Conservation (phyloP, 2,113 vertebrate species). For the Paradisaea rubra region DNA sequence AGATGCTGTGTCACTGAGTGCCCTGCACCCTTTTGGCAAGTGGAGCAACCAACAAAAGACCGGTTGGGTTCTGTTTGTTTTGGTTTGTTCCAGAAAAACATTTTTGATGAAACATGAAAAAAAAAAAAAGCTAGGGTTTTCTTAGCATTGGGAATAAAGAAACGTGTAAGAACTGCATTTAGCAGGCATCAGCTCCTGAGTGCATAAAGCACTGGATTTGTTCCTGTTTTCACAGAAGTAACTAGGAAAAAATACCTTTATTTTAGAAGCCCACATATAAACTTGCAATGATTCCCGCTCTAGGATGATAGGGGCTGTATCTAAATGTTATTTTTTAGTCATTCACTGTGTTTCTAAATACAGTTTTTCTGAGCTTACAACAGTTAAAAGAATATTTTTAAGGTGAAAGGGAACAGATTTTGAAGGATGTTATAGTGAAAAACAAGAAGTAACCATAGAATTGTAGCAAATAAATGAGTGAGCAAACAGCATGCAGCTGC, state of each 20-base stretch:
- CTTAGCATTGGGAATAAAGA: not conserved
- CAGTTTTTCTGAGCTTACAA: not conserved
- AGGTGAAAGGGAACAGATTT: not conserved
- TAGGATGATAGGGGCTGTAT: not conserved
- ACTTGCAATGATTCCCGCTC: not conserved
- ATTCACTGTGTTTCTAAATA: not conserved
- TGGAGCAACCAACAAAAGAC: not conserved
- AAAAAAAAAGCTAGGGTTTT: not conserved
- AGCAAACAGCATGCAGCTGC: not conserved
- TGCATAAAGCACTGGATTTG: not conserved
- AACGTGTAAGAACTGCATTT: not conserved
- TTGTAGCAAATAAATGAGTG: not conserved
- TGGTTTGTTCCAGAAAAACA: slow-evolving; percentile 33
- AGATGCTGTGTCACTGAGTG: slow-evolving; percentile 15
- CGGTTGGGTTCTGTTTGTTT: slow-evolving; percentile 26
- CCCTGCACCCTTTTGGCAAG: slow-evolving; percentile 1
- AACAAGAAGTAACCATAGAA: not conserved
- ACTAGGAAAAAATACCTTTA: not conserved
- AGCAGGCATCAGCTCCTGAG: not conserved
- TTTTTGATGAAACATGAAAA: not conserved
- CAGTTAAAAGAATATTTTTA: not conserved
- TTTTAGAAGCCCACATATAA: not conserved
- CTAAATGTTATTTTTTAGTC: not conserved
- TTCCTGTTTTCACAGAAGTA: not conserved
- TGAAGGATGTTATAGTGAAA: not conserved